A percentile compares a stretch with the other conserved stretches of the same genome.
Evolutionary conservation across 1,140 invertebrate genomes (phyloP).

Genomic region (Prorops nasuta): DNA sequence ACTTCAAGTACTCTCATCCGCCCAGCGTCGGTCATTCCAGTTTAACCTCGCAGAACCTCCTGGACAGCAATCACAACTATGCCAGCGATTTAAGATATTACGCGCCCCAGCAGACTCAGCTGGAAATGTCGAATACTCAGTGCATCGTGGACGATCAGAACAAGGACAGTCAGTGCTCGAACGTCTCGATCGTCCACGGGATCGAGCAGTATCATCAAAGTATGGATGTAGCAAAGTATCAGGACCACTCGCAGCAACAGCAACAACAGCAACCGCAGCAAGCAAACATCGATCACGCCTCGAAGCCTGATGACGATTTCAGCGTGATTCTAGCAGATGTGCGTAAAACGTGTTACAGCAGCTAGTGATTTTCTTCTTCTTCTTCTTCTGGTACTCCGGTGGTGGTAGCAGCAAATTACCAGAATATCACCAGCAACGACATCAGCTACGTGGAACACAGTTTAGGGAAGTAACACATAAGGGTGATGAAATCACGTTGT

Average conservation of each 20-base stretch:
- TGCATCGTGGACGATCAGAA: slow-evolving; percentile 49
- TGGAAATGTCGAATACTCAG: slow-evolving; percentile 44
- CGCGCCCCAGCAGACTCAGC: slow-evolving; percentile 40
- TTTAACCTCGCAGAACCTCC: slow-evolving; percentile 41
- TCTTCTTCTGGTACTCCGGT: neutral
- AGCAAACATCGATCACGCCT: slow-evolving; percentile 52
- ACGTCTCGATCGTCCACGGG: slow-evolving; percentile 33
- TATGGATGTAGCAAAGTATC: slow-evolving; percentile 47
- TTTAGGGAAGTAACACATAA: neutral
- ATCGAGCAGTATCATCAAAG: slow-evolving; percentile 50
- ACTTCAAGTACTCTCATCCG: slow-evolving; percentile 55
- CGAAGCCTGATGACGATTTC: slow-evolving; percentile 76
- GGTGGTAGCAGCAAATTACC: neutral
- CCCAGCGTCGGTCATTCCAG: slow-evolving; percentile 42
- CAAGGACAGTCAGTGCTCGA: slow-evolving; percentile 43
- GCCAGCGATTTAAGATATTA: slow-evolving; percentile 51
- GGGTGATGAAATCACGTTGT: too few relatives aligned
- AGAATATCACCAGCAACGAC: neutral
- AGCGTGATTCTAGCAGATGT: slow-evolving; percentile 83
- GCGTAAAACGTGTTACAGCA: slow-evolving; percentile 83
- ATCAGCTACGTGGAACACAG: neutral
- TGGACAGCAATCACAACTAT: slow-evolving; percentile 59
- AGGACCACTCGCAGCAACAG: slow-evolving; percentile 56
- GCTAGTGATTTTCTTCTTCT: slow-evolving; percentile 54
- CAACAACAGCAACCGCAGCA: slow-evolving; percentile 46